Evolutionary conservation across 1,140 invertebrate species (phyloP), one percentile per base, ranked within the genome.

Genomic region (Linepithema humile): DNA sequence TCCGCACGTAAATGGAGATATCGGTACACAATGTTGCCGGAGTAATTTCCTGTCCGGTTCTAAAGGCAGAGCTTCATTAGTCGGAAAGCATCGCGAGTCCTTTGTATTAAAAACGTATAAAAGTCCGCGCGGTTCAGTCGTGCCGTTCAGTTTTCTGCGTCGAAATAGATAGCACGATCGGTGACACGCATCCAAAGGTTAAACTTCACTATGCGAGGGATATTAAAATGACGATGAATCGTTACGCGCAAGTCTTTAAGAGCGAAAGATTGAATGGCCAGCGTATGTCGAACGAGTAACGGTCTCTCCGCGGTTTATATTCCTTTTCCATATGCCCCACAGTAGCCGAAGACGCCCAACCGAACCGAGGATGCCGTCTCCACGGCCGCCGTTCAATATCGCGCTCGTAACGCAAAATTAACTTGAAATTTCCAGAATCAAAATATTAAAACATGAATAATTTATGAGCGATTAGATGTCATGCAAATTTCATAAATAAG

Each of bases 11-110:
- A 59, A 88, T 74, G 85, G 85, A 84, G 82, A 75, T 80, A 80
- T 84, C 85, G 64, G 82, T 74, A 87, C 87, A 90, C 91, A 92
- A 91, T 88, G 85, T 86, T 87, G 80, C 88, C 72, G 78, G 89
- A 91, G 90, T 89, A 93, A 92, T 92, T 93, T 92, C 92, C 92
- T 93, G 92, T 91, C 87, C 53, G 83, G 67, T 40, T 55, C 15
- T 40, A 23, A 80, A 69, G 75, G 74, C 78, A 74, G 82, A 86
- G 84, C 82, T 88, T 91, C 91, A 92, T 92, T 93, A 92, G 91
- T 85, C 85, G 86, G 88, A 90, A 90, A 91, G 90, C 86, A 91
- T 92, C 91, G 89, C 90, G 74, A 57, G 89, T 90, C 83, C 89
- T 91, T 91, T 70, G 35, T 80, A 43, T 69, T 69, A 69, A 38